Base-by-base conservation (phyloP, 2,797 vertebrate species). In the Cyclura pinguis region DNA sequence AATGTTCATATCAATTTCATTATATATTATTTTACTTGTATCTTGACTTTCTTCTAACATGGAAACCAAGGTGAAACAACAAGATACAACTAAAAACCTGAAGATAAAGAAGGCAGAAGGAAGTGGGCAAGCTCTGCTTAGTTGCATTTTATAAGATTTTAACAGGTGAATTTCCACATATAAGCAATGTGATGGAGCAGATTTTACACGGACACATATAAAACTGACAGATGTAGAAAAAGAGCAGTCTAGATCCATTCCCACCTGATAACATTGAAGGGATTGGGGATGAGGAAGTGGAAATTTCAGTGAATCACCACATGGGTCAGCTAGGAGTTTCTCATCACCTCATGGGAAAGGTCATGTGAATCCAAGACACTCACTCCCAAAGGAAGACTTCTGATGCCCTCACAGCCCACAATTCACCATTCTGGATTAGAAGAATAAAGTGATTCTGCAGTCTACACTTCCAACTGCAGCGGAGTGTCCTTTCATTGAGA, bases 211-310 rank as follows among this genome's bases (percentile, higher is more conserved):
- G 27, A 52, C 24, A 50, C 10, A 64, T 42, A 1, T 59, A 35
- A 62, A 83, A 64, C 10, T 24, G 81, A 13, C 57, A 62, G 5
- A 35, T 38, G n/a, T 57, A 92, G 96, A 96, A 93, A 88, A 89
- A 84, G 24, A 78, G 20, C 14, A 13, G 22, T 27, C 76, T 16
- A 35, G n/a, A 74, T 35, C 16, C 16, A 16, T 73, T 69, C 29
- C 29, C 24, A 16, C 8, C 72, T 74, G 59, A 62, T 20, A 6
- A 14, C 16, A 35, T 18, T 74, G n/a, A 74, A 74, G 29, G 1
- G 14, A n/a, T 14, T n/a, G 14, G 4, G 16, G 72, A 74, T 74
- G 72, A 74, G n/a, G 35, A 35, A 74, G 4, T 62, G 20, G 16
- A 20, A 5, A 74, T 16, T 74, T 74, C 72, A 74, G 4, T 35